Evolutionary conservation across 2,888 invertebrate species (phyloP), one percentile per base, ranked within the genome.

Genomic region (Thera britannica): DNA sequence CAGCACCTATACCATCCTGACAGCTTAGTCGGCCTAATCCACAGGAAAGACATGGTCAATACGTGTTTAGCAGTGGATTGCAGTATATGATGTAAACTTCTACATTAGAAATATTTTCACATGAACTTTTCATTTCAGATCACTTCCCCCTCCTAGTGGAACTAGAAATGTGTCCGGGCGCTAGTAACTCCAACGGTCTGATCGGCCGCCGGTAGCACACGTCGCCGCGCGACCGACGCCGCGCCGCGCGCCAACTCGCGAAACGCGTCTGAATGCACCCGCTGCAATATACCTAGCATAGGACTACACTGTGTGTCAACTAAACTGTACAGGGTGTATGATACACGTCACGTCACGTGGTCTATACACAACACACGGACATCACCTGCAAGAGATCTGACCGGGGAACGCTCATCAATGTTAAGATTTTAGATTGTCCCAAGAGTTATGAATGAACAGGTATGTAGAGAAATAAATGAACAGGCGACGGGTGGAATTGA

Each of bases 111-210:
- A n/a, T 48, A 38, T 38, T 52, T 52, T 7, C 0, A 23, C 23
- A 23, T 23, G 23, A 23, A 34, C 35, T 38, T 51, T 36, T 56
- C 34, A 11, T 75, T 73, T 62, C 70, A 96, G 98, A 98, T 94
- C 98, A 98, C 94, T 98, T 98, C 92, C 98, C 98, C 62, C 94
- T 98, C 74, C 94, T 98, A 83, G 98, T 98, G 71, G 98, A 98
- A 90, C 90, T 98, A 83, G 98, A 98, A 93, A 96, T 98, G 96
- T 96, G 96, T 78, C 97, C 97, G 70, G 96, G 96, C 80, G 95
- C 96, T 85, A 94, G 95, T 82, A 95, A 94, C 88, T 95, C 96
- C 83, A 97, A 97, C 93, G 97, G 97, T 65, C 94, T 97, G 78
- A 96, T 97, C 84, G 95, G 96, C 84, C 96, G 97, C 88, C 97